Evolutionary conservation across 2,888 invertebrate species (phyloP), one percentile per base, ranked within the genome.

Genomic region (Pristionchus arcanus): DNA sequence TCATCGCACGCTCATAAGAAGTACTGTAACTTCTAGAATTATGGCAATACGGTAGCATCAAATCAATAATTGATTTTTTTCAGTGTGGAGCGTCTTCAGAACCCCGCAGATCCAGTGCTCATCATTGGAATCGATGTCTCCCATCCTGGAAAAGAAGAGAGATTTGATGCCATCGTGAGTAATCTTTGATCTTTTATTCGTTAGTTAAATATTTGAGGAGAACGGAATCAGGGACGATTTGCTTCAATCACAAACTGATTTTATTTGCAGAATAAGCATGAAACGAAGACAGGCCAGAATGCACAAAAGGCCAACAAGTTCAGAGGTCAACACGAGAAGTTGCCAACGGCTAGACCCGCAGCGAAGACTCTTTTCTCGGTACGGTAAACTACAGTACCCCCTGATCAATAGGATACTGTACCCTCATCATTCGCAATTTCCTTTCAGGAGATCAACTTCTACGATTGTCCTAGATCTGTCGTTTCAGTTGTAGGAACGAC

Each of bases 101-200:
- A 92, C n/a, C 90, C 90, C 1, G 77, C 92, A 11, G 94, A 92
- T 0, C 97, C 97, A 0, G 96, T 96, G 25, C 96, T 97, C 96
- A 96, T 97, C n/a, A 96, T 97, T 42, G 98, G 98, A 0, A 98
- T 98, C 11, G 98, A 98, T 95, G 98, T 98, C 4, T 98, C 98
- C 0, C 98, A 98, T 96, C 98, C 98, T 0, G 97, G 97, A 2
- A 97, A 97, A 0, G 97, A 97, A 90, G 96, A 97, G 25, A 86
- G 89, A 13, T n/a, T 68, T 95, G 96, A 94, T 0, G 86, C 55
- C 19, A 31, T 71, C 9, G 88, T 88, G 1, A 71, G 55, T 88
- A 25, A 1, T 0, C 3, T 63, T 31, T 42, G 42, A 71, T 55
- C 21, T 16, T 49, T 7, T 21, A 21, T 3, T 55, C 55, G 42